A percentile compares a stretch with the other conserved stretches of the same genome.
These are phyloP conservation scores for Yponomeuta cagnagella DNA, from an alignment of 2,888 invertebrate genomes.

Conservation along the genomic window DNA sequence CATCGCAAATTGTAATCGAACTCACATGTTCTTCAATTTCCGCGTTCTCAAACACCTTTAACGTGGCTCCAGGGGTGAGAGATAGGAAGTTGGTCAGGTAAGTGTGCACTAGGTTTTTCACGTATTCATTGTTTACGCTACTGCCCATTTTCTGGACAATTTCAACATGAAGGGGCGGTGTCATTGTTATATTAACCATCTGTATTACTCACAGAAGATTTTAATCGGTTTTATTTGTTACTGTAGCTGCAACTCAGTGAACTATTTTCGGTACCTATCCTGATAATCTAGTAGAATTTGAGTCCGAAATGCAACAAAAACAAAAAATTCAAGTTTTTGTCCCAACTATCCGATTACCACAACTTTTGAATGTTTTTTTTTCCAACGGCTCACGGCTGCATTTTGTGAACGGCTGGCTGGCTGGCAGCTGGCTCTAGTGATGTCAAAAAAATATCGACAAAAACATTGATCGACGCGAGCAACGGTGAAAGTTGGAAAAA, in stretches of 20 bases:
- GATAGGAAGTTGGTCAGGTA: slow-evolving; percentile 43
- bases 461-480: too few species aligned
- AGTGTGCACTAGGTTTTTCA: slow-evolving; percentile 44
- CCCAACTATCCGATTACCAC: too few species aligned
- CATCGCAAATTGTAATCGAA: slow-evolving; percentile 51
- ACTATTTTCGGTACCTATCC: not conserved
- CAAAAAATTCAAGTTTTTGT: too few species aligned
- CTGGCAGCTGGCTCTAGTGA: too few species aligned
- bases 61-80: slow-evolving; percentile 44
- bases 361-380: too few species aligned
- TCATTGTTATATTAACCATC: slow-evolving; percentile 32
- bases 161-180: slow-evolving; percentile 51
- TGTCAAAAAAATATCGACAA: too few species aligned
- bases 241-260: not conserved
- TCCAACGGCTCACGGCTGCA: too few species aligned
- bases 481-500: too few species aligned
- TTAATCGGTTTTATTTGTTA: not conserved
- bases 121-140: slow-evolving; percentile 38
- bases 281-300: too few species aligned
- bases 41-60: slow-evolving; percentile 41
- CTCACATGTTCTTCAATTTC: slow-evolving; percentile 50
- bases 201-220: not conserved
- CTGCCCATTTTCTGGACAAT: slow-evolving; percentile 54
- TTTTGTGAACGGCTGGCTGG: too few species aligned
- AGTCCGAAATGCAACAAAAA: too few species aligned